Conservation (phyloP, 2,113 vertebrate species). For the Nanorana parkeri region DNA sequence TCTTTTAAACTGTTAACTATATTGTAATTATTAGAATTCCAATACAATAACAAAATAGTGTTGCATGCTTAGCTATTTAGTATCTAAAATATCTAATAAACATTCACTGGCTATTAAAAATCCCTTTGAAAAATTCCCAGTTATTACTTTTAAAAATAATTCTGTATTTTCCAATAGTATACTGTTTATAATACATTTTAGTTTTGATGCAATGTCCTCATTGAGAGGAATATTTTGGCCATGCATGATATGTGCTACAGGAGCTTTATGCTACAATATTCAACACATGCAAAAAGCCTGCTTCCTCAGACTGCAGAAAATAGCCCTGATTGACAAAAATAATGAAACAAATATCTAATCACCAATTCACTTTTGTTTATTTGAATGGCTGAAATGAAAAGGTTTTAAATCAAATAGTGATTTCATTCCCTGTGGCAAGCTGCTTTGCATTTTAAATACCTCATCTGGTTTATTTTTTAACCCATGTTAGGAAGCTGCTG, state of each 20-base stretch:
- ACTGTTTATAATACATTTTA: background rate
- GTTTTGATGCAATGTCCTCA: background rate
- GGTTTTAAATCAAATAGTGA: constrained; percentile 34
- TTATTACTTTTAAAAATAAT: background rate
- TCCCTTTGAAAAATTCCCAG: background rate
- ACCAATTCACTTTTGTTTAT: constrained; percentile 42
- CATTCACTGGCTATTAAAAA: background rate
- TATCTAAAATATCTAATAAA: no score
- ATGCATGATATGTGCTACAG: constrained; percentile 6
- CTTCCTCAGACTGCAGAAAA: background rate
- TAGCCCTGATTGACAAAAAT: constrained; percentile 27
- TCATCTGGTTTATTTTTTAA: background rate
- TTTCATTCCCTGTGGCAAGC: constrained; percentile 18
- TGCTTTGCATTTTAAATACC: constrained; percentile 9
- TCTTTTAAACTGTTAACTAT: background rate
- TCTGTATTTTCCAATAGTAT: background rate
- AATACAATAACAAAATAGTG: background rate
- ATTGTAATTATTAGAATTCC: background rate
- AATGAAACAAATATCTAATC: constrained; percentile 42
- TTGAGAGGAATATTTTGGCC: background rate
- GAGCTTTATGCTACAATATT: constrained; percentile 13
- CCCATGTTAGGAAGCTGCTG: background rate
- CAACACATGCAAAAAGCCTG: background rate
- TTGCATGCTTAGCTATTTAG: no score
- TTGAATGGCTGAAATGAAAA: constrained; percentile 32